Base-by-base conservation (phyloP, 1,140 invertebrate genomes). In the Parapsyche elsis region DNA sequence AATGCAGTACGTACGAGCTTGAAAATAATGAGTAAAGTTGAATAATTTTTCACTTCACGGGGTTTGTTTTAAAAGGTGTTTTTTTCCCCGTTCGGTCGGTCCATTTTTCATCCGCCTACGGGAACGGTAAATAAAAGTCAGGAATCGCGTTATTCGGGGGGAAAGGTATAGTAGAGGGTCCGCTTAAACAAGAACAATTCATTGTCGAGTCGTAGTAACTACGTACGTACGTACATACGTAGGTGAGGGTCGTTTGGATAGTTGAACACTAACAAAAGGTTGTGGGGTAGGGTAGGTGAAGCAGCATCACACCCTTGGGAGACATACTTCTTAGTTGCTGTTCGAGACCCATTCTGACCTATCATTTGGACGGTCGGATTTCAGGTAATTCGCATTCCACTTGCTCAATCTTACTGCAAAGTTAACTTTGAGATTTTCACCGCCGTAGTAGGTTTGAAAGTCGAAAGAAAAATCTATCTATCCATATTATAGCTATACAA, bases 331-430 rank as follows among this genome's bases (percentile, higher is more conserved):
- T 77, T 57, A 23, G 71, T 23, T 49, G 19, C 67, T 67, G 59
- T 26, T 59, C 71, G 30, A 38, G 67, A 67, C 78, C 19, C 44
- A 71, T 74, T 46, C 79, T 71, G 57, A 75, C 71, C 79, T 80
- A 74, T 80, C 79, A 80, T 75, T 80, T 80, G 59, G 71, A 80
- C 71, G 73, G 49, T 71, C 61, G 71, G 71, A 80, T 80, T 80
- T 75, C 79, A 74, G 79, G 75, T 80, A 76, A 74, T 80, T 80
- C 79, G 70, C 67, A 79, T 79, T 46, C 70, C 59, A 71, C 23
- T 79, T 79, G 78, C 46, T 70, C 21, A 23, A 30, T 23, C 21
- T 70, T 23, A 38, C 30, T 38, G 30, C 30, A 38, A 38, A 38
- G 30, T 38, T 70, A 2, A 23, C 21, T 30, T 23, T 1, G 21